Evolutionary conservation across 2,888 invertebrate species (phyloP).

Genomic region (Nymphalis polychloros): DNA sequence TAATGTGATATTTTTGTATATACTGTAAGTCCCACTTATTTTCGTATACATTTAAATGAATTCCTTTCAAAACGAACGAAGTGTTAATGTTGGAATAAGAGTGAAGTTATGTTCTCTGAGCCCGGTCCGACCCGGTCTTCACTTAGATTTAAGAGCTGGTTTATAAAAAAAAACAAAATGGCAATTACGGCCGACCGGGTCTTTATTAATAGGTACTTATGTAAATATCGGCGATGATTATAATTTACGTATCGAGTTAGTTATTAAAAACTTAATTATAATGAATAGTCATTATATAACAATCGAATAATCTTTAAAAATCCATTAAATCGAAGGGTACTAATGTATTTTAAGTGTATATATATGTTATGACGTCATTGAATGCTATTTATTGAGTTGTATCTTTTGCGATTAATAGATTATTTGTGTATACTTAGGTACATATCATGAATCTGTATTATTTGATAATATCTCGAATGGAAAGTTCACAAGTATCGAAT

Average conservation of each 20-base stretch:
- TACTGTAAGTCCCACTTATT: conserved; percentile 81
- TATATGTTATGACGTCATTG: conserved; percentile 71
- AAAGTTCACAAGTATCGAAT: conserved; percentile 32
- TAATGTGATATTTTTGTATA: conserved; percentile 83
- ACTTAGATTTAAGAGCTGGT: neutral
- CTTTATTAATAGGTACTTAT: conserved; percentile 66
- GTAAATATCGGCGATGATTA: conserved; percentile 69
- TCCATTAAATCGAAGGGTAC: conserved; percentile 80
- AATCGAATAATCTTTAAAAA: conserved; percentile 69
- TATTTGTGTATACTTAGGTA: conserved; percentile 79
- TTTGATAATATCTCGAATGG: conserved; percentile 44
- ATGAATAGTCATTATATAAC: conserved; percentile 70
- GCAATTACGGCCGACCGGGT: conserved; percentile 42
- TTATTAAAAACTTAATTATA: conserved; percentile 55
- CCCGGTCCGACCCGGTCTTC: conserved; percentile 39
- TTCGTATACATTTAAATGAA: conserved; percentile 81
- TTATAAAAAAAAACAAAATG: conserved; percentile 14
- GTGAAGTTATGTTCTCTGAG: conserved; percentile 47
- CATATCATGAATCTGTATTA: conserved; percentile 77
- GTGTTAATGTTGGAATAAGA: conserved; percentile 66
- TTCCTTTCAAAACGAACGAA: conserved; percentile 74
- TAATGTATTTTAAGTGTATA: conserved; percentile 76
- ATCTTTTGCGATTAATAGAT: conserved; percentile 73
- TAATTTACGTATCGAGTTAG: conserved; percentile 65
- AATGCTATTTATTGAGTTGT: conserved; percentile 77